Percentiles rank a stretch among this genome's conserved stretches.
Conservation (phyloP, 2,113 vertebrate genomes). For the Parotia lawesii region DNA sequence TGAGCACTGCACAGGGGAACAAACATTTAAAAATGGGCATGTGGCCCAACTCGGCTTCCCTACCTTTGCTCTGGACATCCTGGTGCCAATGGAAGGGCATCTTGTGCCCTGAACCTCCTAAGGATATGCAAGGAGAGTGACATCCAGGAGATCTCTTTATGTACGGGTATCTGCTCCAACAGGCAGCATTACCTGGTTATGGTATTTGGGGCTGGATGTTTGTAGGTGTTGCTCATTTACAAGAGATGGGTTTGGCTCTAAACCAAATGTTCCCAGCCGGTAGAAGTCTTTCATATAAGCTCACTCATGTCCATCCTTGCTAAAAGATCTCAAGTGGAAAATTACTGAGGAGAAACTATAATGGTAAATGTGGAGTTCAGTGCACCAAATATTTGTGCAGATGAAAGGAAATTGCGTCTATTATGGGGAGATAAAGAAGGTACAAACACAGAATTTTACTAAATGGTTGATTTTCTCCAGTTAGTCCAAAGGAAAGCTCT, state of each 20-base stretch:
- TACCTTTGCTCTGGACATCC: background rate
- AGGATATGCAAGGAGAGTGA: background rate
- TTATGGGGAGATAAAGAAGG: background rate
- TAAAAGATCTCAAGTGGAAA: background rate
- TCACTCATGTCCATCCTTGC: background rate
- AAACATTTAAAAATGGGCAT: background rate
- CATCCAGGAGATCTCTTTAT: background rate
- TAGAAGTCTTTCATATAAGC: background rate
- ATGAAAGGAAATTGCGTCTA: constrained; percentile 3
- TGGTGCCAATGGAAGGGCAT: background rate
- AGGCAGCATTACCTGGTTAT: background rate
- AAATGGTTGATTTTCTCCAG: constrained; percentile 24
- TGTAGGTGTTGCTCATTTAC: background rate
- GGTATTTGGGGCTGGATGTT: background rate
- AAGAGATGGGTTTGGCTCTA: background rate
- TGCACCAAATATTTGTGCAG: background rate
- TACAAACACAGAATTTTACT: background rate
- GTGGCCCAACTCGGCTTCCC: background rate
- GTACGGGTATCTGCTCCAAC: background rate
- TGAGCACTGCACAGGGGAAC: background rate
- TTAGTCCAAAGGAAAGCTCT: constrained; percentile 31
- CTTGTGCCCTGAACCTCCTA: background rate
- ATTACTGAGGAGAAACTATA: background rate
- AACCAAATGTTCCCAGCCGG: background rate
- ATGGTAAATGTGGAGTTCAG: background rate